Evolutionary conservation across 2,888 invertebrate genomes (phyloP).

Genomic region (Hirtodrosophila duncani): DNA sequence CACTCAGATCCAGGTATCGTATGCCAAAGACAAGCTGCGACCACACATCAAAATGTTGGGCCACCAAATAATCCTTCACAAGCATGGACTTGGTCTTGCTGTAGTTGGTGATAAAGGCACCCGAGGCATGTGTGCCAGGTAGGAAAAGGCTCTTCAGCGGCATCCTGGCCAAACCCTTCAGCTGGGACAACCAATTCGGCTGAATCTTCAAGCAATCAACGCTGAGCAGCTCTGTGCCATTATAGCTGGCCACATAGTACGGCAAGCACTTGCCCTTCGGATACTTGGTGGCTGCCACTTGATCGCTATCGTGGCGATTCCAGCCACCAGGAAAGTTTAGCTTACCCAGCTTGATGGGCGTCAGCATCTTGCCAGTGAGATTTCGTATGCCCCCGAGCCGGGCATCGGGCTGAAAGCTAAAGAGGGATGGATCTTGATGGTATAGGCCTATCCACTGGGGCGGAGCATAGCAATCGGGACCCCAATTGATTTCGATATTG

Average conservation of each 20-base stretch:
- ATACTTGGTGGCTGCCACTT: constrained; percentile 50
- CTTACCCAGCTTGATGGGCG: constrained; percentile 79
- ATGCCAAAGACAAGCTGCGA: constrained; percentile 91
- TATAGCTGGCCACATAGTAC: constrained; percentile 85
- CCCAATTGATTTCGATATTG: constrained; percentile 75
- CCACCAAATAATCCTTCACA: constrained; percentile 77
- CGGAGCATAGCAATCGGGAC: constrained; percentile 72
- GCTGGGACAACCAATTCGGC: constrained; percentile 91
- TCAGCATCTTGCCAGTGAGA: constrained; percentile 79
- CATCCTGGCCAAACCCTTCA: constrained; percentile 59
- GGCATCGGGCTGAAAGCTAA: constrained; percentile 60
- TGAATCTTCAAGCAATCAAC: constrained; percentile 87
- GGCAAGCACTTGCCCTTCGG: constrained; percentile 82
- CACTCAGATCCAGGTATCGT: constrained; percentile 88
- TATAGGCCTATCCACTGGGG: constrained; percentile 77
- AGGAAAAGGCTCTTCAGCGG: constrained; percentile 74
- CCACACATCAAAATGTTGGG: constrained; percentile 89
- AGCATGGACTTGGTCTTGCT: constrained; percentile 63
- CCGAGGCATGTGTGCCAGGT: constrained; percentile 82
- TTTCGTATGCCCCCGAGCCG: constrained; percentile 75
- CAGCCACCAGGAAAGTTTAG: constrained; percentile 82
- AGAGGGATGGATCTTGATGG: constrained; percentile 74
- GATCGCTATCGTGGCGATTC: constrained; percentile 78
- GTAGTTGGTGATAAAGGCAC: constrained; percentile 78
- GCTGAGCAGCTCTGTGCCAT: constrained; percentile 81